A percentile compares a stretch with the other conserved stretches of the same genome.
Conservation (phyloP, 2,113 vertebrate species). For the Pollachius pollachius region DNA sequence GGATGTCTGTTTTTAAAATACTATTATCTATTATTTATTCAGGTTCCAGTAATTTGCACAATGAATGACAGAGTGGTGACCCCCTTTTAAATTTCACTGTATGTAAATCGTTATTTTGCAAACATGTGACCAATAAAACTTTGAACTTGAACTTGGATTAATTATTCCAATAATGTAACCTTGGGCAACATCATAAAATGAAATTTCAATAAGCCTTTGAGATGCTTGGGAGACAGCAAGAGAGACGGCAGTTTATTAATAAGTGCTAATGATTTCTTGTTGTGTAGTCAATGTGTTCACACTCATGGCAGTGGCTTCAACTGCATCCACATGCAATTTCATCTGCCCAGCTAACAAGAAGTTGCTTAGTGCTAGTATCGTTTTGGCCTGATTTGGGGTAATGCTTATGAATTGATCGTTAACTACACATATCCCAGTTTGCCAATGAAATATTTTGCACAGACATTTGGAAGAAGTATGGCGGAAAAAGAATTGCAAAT, state of each 20-base stretch:
- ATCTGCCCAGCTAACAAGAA: neutral
- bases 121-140: too few relatives aligned
- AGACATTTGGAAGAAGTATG: neutral
- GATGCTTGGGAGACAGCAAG: slow-evolving; percentile 21
- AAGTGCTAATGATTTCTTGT: slow-evolving; percentile 35
- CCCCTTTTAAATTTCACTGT: too few relatives aligned
- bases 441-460: neutral
- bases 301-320: neutral
- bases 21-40: too few relatives aligned
- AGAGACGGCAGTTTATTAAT: slow-evolving; percentile 12
- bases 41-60: too few relatives aligned
- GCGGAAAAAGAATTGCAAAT: neutral
- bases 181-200: slow-evolving; percentile 50
- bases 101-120: too few relatives aligned
- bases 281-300: neutral
- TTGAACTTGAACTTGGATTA: too few relatives aligned
- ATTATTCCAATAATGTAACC: slow-evolving; percentile 33
- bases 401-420: neutral
- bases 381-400: neutral
- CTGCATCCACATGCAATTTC: neutral
- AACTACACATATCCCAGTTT: neutral
- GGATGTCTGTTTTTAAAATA: too few relatives aligned
- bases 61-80: too few relatives aligned
- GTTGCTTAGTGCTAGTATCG: neutral
- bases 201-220: slow-evolving; percentile 27